Evolutionary conservation across 2,797 vertebrate genomes (phyloP), one percentile per base, ranked within the genome.

Genomic region (Rhodeus uyekii): DNA sequence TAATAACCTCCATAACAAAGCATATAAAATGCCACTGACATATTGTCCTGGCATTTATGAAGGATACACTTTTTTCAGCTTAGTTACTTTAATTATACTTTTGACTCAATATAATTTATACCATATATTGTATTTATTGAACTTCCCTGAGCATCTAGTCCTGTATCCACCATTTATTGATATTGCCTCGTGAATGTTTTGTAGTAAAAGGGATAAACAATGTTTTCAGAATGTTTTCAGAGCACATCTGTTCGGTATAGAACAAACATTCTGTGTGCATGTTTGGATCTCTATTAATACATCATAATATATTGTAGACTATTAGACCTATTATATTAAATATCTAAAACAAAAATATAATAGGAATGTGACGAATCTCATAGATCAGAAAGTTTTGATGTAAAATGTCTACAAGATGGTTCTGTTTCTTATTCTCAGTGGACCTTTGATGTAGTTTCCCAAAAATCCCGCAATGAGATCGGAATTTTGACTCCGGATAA

Each of bases 401-500:
- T 61, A 39, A 61, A 61, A n/a, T 19, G 22, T 5, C 3, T 27
- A 39, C 38, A 34, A 34, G 65, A 38, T 58, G 29, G 39, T 73
- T 80, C 78, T 48, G 68, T 72, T 80, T 73, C 68, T 63, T 80
- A 80, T 80, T 72, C n/a, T 46, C 39, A 63, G 61, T 10, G 6
- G 29, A 27, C 5, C 55, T 73, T 80, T 80, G 55, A 72, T 61
- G 67, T 72, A 24, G 12, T 19, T 61, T 80, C 32, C 32, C 42
- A 48, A 60, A 63, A 80, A 72, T 55, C 34, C 24, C 3, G 46
- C 69, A 81, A 32, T 24, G 71, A 42, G 34, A 65, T 81, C 0
- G 44, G 67, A 80, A 80, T 72, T 63, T 73, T 22, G 29, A 50
- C 67, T 34, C 38, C 2, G 74, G 44, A 61, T 44, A 42, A 44